A percentile compares a stretch with the other conserved stretches of the same genome.
Conservation (phyloP, 2,888 invertebrate species). For the Oxyscelio sp. region DNA sequence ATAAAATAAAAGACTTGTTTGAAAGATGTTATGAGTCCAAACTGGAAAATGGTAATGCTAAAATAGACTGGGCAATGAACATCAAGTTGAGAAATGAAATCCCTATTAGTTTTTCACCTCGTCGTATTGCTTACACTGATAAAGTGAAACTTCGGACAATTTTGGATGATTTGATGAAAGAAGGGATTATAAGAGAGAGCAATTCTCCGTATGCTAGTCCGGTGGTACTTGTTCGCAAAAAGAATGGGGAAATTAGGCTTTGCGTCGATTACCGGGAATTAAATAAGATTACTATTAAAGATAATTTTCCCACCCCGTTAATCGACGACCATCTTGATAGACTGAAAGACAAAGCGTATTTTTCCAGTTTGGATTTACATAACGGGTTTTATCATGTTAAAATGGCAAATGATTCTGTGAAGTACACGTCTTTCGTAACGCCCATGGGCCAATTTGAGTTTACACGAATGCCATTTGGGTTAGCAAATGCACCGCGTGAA, state of each 20-base stretch:
- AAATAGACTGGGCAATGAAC: constrained; percentile 26
- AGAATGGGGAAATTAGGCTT: constrained; percentile 31
- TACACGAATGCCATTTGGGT: too few relatives aligned
- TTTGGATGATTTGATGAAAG: constrained; percentile 16
- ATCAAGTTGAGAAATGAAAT: constrained; percentile 36
- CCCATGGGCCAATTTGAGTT: too few relatives aligned
- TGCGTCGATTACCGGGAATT: constrained; percentile 21
- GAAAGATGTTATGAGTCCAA: neutral
- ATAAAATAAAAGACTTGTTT: neutral
- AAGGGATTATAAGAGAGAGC: constrained; percentile 33
- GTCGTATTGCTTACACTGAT: constrained; percentile 30
- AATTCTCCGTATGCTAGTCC: too few relatives aligned
- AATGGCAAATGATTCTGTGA: too few relatives aligned
- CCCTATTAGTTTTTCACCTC: constrained; percentile 35
- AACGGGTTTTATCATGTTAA: constrained; percentile 34
- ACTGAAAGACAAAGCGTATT: neutral
- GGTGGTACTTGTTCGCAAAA: too few relatives aligned
- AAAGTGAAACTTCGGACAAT: too few relatives aligned
- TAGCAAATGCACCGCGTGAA: too few relatives aligned
- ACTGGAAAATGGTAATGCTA: neutral
- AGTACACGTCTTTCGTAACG: too few relatives aligned
- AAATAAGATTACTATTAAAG: constrained; percentile 1
- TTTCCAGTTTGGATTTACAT: constrained; percentile 8
- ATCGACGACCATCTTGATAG: constrained; percentile 11
- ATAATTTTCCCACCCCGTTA: constrained; percentile 16